phyloP scores from a whole-genome alignment of 2,113 vertebrate species.

The Ailuropoda melanoleuca region DNA sequence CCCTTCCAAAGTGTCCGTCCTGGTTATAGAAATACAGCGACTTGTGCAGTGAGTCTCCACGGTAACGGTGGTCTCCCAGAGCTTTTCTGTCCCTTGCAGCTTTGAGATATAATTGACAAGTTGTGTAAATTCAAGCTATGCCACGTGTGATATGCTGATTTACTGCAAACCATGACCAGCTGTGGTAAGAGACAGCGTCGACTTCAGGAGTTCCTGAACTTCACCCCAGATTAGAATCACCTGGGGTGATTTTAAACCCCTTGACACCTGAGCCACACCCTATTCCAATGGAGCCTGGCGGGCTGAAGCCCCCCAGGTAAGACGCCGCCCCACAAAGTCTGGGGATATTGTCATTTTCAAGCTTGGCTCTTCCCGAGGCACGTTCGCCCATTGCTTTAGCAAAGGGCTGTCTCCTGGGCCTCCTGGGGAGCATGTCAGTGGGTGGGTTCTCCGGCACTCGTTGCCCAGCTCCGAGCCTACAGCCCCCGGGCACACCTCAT shows the following conservation, averaged over 20 bases:
- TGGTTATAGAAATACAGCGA: not conserved
- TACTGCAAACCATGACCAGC: not conserved
- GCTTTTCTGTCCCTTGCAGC: fast-evolving
- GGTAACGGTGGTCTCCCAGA: not conserved
- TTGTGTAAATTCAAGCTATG: not conserved
- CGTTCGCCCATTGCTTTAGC: not conserved
- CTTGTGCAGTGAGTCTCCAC: too few relatives aligned
- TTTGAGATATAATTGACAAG: not conserved
- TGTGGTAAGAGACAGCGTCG: not conserved
- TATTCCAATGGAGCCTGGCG: not conserved
- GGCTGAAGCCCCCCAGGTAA: not conserved
- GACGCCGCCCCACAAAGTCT: fast-evolving
- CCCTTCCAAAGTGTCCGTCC: not conserved
- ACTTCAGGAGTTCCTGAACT: not conserved
- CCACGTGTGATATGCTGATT: not conserved
- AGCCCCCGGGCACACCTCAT: not conserved
- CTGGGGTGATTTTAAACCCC: not conserved
- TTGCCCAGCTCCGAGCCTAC: not conserved
- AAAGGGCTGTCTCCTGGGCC: not conserved
- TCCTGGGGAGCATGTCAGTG: not conserved
- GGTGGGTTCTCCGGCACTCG: not conserved
- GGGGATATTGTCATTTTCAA: not conserved
- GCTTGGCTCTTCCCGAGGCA: not conserved
- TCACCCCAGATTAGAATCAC: not conserved
- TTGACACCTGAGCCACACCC: too few relatives aligned